Conservation (phyloP, 2,797 vertebrate species). For the Telmatherina bonti region DNA sequence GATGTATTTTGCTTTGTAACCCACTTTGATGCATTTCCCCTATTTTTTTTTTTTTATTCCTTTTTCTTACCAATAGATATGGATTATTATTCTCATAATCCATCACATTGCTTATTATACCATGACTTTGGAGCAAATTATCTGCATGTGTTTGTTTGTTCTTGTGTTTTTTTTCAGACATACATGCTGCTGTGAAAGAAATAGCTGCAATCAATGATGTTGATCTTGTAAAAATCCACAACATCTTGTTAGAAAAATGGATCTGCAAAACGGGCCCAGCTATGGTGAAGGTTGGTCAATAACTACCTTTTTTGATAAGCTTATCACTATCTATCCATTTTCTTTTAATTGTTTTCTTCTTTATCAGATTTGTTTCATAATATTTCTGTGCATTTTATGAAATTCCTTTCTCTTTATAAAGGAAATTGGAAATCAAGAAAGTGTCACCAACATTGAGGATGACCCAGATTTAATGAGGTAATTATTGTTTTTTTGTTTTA, state of each 20-base stretch:
- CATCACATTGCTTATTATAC: not conserved
- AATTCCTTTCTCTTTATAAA: conserved; percentile 40
- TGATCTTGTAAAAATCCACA: conserved; percentile 89
- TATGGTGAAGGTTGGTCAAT: conserved; percentile 79
- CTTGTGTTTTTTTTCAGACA: conserved; percentile 79
- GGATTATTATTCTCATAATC: not conserved
- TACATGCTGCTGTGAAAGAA: conserved; percentile 89
- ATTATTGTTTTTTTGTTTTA: not conserved
- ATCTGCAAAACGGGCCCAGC: conserved; percentile 85
- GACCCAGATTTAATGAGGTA: conserved; percentile 92
- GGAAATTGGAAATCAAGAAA: conserved; percentile 81
- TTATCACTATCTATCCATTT: not conserved
- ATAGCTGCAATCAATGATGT: conserved; percentile 91
- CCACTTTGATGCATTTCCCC: not conserved
- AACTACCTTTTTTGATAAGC: not conserved
- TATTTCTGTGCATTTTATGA: not conserved
- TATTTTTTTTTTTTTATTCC: not conserved
- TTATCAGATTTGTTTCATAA: not conserved
- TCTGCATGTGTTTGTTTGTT: not conserved
- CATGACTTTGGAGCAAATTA: not conserved
- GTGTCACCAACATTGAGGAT: conserved; percentile 83
- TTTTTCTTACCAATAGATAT: not conserved
- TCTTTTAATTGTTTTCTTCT: not conserved
- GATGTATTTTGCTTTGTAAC: not conserved
- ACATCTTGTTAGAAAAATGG: conserved; percentile 92